A percentile compares a stretch with the other conserved stretches of the same genome.
These are phyloP conservation scores for Hafferia zeledoni DNA, from an alignment of 2,797 vertebrate species.

Conservation along the genomic window DNA sequence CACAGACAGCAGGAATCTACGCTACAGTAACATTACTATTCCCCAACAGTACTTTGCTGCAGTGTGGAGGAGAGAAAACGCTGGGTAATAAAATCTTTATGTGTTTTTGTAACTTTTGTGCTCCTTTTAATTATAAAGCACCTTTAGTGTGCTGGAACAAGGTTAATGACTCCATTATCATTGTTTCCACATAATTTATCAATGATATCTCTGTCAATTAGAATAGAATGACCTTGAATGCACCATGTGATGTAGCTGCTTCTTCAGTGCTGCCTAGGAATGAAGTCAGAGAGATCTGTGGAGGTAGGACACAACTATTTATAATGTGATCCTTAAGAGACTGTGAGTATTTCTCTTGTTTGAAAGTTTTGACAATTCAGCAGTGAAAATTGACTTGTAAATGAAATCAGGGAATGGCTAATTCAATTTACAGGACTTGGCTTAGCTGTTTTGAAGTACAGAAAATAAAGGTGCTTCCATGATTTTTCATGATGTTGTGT, in stretches of 20 bases:
- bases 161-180: constrained; percentile 43
- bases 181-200: constrained; percentile 64
- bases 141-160: constrained; percentile 38
- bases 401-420: neutral
- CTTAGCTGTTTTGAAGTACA: neutral
- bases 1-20: constrained; percentile 2
- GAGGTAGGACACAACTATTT: constrained; percentile 52
- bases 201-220: constrained; percentile 40
- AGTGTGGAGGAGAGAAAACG: constrained; percentile 18
- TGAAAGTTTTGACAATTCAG: constrained; percentile 51
- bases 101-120: constrained; percentile 38
- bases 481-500: neutral
- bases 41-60: neutral
- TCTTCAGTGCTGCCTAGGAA: constrained; percentile 23
- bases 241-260: constrained; percentile 37
- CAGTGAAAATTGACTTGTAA: constrained; percentile 36
- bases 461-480: neutral
- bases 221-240: constrained; percentile 65
- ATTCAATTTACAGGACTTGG: neutral
- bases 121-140: constrained; percentile 43
- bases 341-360: constrained; percentile 41
- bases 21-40: neutral
- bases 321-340: neutral
- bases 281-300: constrained; percentile 51
- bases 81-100: constrained; percentile 31